Evolutionary conservation across 2,888 invertebrate genomes (phyloP), one percentile per base, ranked within the genome.

Genomic region (Lycia hirtaria): DNA sequence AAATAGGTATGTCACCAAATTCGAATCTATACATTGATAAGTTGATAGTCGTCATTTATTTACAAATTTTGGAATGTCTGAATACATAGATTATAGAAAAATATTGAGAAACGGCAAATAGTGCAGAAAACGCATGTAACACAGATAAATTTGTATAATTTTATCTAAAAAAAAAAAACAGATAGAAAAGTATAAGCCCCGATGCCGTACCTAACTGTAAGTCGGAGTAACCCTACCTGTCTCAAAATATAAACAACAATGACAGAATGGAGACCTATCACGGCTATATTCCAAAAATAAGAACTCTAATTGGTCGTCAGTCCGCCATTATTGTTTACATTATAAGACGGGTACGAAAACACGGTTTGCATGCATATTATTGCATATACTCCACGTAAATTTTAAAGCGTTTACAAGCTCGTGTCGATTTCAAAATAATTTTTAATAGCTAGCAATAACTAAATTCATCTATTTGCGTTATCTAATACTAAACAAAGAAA

Each of bases 391-490:
- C 45, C 22, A n/a, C 40, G 15, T 45, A 20, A 40, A 35, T 50
- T 71, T 83, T 86, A 87, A 87, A 85, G 87, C 85, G 68, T 82
- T 68, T 71, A 69, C 87, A 88, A 88, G 88, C 88, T 88, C 88
- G 73, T 75, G 68, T 78, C 68, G 64, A 75, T 80, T 75, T 65
- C n/a, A 75, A 76, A 81, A 79, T 73, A 65, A 81, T 75, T 56
- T 49, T 67, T 76, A 68, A 74, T 51, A 75, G 75, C 81, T 84
- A 86, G 79, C 80, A 79, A 72, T 72, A 67, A 80, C 73, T 76
- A 75, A 80, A 73, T 47, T 58, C 30, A 53, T 58, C 35, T 51
- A 56, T 44, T 10, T 33, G 33, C 40, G 15, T 48, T 37, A n/a
- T 5, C 32, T 43, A 48, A 28, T 35, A 28, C 17, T 47, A 52